Conservation (phyloP, 2,797 vertebrate species). For the Halcyon chelicuti region DNA sequence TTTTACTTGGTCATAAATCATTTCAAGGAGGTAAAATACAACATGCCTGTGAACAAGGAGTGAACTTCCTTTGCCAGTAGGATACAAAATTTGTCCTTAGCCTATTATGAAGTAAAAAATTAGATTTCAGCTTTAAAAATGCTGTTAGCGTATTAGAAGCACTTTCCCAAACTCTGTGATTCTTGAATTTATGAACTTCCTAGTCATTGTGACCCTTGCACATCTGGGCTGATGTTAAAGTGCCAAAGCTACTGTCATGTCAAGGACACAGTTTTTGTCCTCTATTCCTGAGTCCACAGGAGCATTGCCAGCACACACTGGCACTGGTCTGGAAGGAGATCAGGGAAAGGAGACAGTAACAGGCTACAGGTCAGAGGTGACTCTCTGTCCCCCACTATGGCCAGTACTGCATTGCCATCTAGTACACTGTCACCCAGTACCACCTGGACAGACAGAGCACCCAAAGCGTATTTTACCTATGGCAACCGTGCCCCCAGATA, state of each 20-base stretch:
- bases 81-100: neutral
- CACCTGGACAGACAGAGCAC: neutral
- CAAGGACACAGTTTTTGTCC: neutral
- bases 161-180: neutral
- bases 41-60: neutral
- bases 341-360: neutral
- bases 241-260: neutral
- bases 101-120: neutral
- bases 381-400: neutral
- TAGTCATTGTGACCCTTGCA: neutral
- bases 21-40: neutral
- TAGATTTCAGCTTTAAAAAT: neutral
- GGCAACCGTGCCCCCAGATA: neutral
- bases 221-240: neutral
- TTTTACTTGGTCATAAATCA: neutral
- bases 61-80: neutral
- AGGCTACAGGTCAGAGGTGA: neutral
- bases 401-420: neutral
- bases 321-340: neutral
- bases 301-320: neutral
- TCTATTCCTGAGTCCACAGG: fast-evolving
- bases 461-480: neutral
- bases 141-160: neutral
- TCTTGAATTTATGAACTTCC: neutral
- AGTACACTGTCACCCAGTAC: neutral